phyloP scores from a whole-genome alignment of 2,888 invertebrate species.

The Pinctada fucata region DNA sequence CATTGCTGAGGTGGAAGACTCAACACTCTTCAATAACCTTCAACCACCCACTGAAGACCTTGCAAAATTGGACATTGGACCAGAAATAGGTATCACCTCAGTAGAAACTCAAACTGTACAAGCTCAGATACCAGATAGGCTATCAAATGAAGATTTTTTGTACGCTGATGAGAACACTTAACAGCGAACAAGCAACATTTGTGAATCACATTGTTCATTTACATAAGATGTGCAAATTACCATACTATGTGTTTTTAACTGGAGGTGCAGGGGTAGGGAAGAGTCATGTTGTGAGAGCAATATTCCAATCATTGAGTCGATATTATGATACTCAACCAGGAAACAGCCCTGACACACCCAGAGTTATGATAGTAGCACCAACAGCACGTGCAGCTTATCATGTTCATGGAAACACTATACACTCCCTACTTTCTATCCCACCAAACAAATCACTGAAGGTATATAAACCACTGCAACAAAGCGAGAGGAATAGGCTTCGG shows the following conservation, averaged over 20 bases:
- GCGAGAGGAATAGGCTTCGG: background rate
- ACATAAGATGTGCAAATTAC: constrained; percentile 1
- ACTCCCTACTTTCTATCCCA: background rate
- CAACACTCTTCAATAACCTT: background rate
- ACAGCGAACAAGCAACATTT: background rate
- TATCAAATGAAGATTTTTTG: constrained; percentile 7
- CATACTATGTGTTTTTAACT: constrained; percentile 40
- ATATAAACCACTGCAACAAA: background rate
- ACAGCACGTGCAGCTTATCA: constrained; percentile 48
- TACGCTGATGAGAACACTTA: background rate
- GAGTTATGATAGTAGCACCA: constrained; percentile 41
- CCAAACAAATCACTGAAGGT: constrained; percentile 9
- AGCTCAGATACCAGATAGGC: background rate
- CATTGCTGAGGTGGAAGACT: background rate
- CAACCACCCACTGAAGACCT: background rate
- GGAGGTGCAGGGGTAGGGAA: constrained; percentile 51
- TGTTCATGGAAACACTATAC: constrained; percentile 9
- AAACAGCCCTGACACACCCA: constrained; percentile 35
- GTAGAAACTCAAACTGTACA: too few relatives aligned
- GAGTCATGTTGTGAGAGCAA: constrained; percentile 39
- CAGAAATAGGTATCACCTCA: background rate
- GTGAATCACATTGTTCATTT: background rate
- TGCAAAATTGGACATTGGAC: background rate
- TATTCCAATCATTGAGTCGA: constrained; percentile 43
- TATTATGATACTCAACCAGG: constrained; percentile 39